phyloP scores from a whole-genome alignment of 1,140 invertebrate genomes.

The honey bee (Apis mellifera) region Amel_HAv3.1 CM009943.2:7301501-7302000 shows the following conservation, averaged over 20 bases:
- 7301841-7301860: slow-evolving; percentile 40
- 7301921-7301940: background rate
- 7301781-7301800: background rate
- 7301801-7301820: background rate
- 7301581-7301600: background rate
- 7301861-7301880: slow-evolving; percentile 9
- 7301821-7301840: background rate
- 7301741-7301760: slow-evolving; percentile 26
- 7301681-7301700: slow-evolving; percentile 32
- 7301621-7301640: slow-evolving; percentile 12
- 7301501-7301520: background rate
- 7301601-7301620: background rate
- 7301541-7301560: background rate
- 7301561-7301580: background rate
- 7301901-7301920: background rate
- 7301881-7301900: slow-evolving; percentile 20
- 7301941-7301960: background rate
- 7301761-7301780: slow-evolving; percentile 8
- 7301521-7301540: background rate
- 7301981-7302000: background rate
- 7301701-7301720: slow-evolving; percentile 6
- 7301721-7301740: slow-evolving; percentile 33
- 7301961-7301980: background rate
- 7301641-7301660: slow-evolving; percentile 48
- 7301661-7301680: slow-evolving; percentile 25